These are phyloP conservation scores for Chlorospingus semifuscus DNA, from an alignment of 2,797 vertebrate genomes.

Conservation along the genomic window DNA sequence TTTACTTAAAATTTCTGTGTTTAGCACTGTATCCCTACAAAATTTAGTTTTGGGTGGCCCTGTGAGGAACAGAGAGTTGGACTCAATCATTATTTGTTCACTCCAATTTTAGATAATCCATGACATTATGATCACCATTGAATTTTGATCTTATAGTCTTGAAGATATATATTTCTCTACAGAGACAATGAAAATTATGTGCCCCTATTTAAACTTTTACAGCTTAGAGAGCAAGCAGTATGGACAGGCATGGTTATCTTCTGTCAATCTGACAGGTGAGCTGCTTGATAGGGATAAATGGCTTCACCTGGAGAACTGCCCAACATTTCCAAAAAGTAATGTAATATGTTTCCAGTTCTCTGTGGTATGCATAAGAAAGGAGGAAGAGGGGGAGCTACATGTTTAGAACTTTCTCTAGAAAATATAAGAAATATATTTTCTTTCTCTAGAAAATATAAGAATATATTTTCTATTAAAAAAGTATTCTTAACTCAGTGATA, in stretches of 20 bases:
- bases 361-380: neutral
- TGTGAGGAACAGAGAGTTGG: neutral
- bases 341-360: neutral
- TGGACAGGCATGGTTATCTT: neutral
- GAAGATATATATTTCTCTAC: neutral
- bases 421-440: too few relatives aligned
- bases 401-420: neutral
- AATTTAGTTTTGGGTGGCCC: neutral
- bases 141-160: neutral
- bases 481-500: neutral
- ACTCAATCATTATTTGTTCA: neutral
- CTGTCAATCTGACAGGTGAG: neutral
- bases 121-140: neutral
- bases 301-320: neutral
- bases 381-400: rapidly evolving
- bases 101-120: neutral
- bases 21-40: neutral
- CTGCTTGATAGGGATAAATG: neutral
- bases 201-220: neutral
- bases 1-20: neutral
- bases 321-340: neutral
- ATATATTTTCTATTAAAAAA: too few relatives aligned
- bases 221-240: neutral
- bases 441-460: too few relatives aligned
- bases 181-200: neutral